Base-by-base conservation (phyloP, 2,888 invertebrate species). In the Eupithecia pulchellata region DNA sequence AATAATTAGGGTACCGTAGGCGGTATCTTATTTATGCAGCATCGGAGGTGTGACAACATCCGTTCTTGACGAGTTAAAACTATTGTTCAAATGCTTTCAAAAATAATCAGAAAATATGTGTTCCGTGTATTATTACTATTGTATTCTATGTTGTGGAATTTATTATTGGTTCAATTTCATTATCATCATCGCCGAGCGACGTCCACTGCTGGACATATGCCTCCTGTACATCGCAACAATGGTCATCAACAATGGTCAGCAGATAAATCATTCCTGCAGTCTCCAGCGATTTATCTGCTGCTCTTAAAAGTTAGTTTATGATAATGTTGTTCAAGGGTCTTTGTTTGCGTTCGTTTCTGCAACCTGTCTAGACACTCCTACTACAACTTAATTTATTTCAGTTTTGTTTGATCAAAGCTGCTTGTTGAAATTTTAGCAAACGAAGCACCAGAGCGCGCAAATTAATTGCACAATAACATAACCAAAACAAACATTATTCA, bases 1-100 rank as follows among this genome's bases (percentile, higher is more conserved):
- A 86, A 89, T 90, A 90, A 91, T 85, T 88, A 88, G 82, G 79
- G 79, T 78, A 75, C 78, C 84, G 92, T 91, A 86, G 92, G 92
- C 83, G 92, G 81, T 81, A 82, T 77, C 75, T 73, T 75, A 77
- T 79, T 79, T 77, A 81, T 83, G 77, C 81, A 80, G 83, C 82
- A 90, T 85, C 75, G 82, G 81, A 84, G 91, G 91, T 84, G 90
- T 84, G 84, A 77, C 78, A 73, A 88, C 89, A 90, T 91, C 92
- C 91, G 91, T 88, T 84, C 80, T 85, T 78, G 82, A 72, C 85
- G 91, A 91, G 92, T 89, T 88, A 89, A 84, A 86, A 89, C 87
- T 81, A 91, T 92, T 92, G 91, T 92, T 61, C 34, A 25, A 60
- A n/a, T 60, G 2, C 8, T 32, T 20, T 32, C 4, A 20, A 20